Conservation (phyloP, 2,113 vertebrate species). For the Indicator maculatus region DNA sequence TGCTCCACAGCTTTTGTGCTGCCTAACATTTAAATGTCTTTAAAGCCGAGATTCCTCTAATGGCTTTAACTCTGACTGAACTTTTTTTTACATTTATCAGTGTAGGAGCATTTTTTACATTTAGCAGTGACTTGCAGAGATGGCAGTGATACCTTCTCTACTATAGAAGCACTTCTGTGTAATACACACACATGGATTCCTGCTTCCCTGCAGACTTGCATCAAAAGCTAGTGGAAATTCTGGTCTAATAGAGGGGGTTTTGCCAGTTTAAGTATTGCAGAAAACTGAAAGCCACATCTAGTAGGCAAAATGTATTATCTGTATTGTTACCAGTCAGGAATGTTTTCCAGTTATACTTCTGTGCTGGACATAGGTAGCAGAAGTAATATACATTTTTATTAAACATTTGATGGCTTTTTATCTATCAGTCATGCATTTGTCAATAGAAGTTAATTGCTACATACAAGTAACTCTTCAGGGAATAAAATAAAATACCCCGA, state of each 20-base stretch:
- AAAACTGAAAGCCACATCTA: background rate
- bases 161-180: fast-evolving
- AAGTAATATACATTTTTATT: background rate
- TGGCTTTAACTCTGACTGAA: background rate
- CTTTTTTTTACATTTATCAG: background rate
- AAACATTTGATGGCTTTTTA: background rate
- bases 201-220: background rate
- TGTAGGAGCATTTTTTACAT: background rate
- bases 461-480: background rate
- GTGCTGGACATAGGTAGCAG: background rate
- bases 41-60: background rate
- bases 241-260: fast-evolving
- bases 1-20: background rate
- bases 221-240: background rate
- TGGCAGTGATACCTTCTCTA: background rate
- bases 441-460: background rate
- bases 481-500: background rate
- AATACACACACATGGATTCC: background rate
- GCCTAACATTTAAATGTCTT: background rate
- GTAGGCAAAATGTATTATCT: background rate
- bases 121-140: background rate
- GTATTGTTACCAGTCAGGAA: background rate
- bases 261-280: background rate
- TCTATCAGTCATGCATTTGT: background rate
- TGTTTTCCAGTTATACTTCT: background rate